These are phyloP conservation scores for Elachura formosa DNA, from an alignment of 2,113 vertebrate genomes.

Conservation along the genomic window DNA sequence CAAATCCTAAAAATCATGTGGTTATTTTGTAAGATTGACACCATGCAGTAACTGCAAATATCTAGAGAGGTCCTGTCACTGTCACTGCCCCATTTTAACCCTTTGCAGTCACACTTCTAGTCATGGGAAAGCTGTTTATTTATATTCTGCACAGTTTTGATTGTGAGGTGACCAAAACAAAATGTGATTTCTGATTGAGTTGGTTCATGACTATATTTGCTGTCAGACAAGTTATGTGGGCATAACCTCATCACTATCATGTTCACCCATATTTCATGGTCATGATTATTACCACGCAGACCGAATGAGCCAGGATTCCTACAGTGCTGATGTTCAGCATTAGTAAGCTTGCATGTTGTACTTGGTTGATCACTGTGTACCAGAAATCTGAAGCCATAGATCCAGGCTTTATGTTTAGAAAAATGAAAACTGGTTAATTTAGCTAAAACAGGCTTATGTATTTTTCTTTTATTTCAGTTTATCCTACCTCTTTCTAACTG, in stretches of 20 bases:
- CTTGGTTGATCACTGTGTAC: background rate
- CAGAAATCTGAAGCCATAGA: background rate
- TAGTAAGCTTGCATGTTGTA: background rate
- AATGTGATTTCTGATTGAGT: accelerated
- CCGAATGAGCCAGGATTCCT: background rate
- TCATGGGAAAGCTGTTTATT: background rate
- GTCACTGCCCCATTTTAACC: background rate
- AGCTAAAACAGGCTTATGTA: background rate
- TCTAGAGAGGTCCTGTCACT: background rate
- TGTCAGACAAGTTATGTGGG: background rate
- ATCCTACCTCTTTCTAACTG: background rate
- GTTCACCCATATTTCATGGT: background rate
- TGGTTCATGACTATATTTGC: background rate
- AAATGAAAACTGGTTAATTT: background rate
- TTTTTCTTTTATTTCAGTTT: background rate
- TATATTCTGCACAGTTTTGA: background rate
- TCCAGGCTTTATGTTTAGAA: background rate
- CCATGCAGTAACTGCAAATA: background rate
- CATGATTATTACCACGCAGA: background rate
- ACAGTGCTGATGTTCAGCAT: background rate
- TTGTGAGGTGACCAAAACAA: background rate
- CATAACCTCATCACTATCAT: background rate
- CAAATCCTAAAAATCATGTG: background rate
- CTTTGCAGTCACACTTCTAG: background rate
- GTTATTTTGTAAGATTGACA: background rate